Conservation (phyloP, 2,797 vertebrate genomes). For the Crotalus adamanteus region DNA sequence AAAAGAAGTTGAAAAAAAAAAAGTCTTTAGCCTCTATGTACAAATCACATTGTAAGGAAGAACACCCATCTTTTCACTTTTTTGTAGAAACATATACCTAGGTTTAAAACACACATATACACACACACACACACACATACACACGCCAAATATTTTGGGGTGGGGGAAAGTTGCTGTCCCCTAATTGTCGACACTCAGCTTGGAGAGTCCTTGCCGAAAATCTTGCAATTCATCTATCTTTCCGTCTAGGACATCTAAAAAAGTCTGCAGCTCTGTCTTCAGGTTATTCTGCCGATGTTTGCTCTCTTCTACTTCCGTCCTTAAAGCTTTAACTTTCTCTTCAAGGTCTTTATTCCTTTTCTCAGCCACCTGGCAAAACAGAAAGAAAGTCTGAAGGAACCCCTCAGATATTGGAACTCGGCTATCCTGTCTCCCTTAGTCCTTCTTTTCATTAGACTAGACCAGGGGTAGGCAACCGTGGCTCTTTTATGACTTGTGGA, state of each 20-base stretch:
- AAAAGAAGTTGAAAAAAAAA: not conserved
- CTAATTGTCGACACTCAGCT: constrained; percentile 88
- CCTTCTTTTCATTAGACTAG: no score
- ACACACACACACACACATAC: constrained; percentile 37
- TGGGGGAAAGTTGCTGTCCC: constrained; percentile 31
- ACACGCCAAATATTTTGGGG: constrained; percentile 45
- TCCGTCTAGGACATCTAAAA: constrained; percentile 91
- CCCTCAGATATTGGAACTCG: no score
- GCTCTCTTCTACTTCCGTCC: constrained; percentile 84
- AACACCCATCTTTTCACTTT: constrained; percentile 58
- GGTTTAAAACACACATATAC: constrained; percentile 65
- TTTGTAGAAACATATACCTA: constrained; percentile 65
- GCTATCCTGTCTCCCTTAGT: no score
- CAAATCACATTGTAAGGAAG: constrained; percentile 67
- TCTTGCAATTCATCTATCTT: constrained; percentile 96
- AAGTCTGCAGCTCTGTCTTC: constrained; percentile 92
- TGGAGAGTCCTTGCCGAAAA: constrained; percentile 91
- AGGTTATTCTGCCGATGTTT: constrained; percentile 86
- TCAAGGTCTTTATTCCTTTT: constrained; percentile 85
- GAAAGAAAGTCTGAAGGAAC: constrained; percentile 19
- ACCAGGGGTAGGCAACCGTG: no score
- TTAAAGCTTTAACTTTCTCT: constrained; percentile 80
- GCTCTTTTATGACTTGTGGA: no score
- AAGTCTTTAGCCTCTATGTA: constrained; percentile 56
- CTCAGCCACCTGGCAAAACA: constrained; percentile 82